Evolutionary conservation across 1,140 invertebrate species (phyloP), one percentile per base, ranked within the genome.

Genomic region (Pseudomyrmex dendroicus): DNA sequence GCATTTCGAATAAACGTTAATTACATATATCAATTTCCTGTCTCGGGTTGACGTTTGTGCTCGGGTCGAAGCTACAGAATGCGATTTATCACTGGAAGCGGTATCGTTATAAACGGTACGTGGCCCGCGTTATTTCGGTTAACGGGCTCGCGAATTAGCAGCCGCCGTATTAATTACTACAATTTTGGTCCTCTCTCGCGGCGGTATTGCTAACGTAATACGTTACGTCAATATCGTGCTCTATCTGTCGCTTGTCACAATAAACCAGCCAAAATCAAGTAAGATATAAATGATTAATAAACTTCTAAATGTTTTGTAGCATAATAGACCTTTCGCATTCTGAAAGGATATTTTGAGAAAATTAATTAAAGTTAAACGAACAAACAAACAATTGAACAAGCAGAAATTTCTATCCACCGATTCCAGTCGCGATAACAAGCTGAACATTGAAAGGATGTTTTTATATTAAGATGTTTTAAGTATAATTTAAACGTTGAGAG

Each of bases 81-180:
- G 48, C 59, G 25, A 82, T 73, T 73, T 62, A 82, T 82, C 22
- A 59, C n/a, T 20, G 17, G 20, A 56, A 50, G 9, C 54, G 22
- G 20, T 57, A 50, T 12, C 54, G 54, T 22, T 52, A 35, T 72
- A 54, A 72, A 72, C 66, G 66, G 20, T 57, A 61, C 64, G 59
- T 17, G n/a, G 17, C 54, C 8, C 67, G 10, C 17, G 72, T 83
- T 86, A 72, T 72, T 72, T 80, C 66, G 78, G 77, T 72, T 86
- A 86, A 86, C 77, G 54, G 35, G 54, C 46, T 70, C 35, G 54
- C 52, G 78, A 63, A 86, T 87, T 87, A 86, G 73, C 66, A 35
- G 48, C 12, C 59, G 54, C 67, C 63, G 73, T 63, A 87, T 87
- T 87, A 83, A 87, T 87, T 86, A 77, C 84, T 72, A 72, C 66